Percentiles rank a stretch among this genome's conserved stretches.
Conservation (phyloP, 37 sponge, comb jelly and placozoan genomes). For the Corticium candelabrum region DNA sequence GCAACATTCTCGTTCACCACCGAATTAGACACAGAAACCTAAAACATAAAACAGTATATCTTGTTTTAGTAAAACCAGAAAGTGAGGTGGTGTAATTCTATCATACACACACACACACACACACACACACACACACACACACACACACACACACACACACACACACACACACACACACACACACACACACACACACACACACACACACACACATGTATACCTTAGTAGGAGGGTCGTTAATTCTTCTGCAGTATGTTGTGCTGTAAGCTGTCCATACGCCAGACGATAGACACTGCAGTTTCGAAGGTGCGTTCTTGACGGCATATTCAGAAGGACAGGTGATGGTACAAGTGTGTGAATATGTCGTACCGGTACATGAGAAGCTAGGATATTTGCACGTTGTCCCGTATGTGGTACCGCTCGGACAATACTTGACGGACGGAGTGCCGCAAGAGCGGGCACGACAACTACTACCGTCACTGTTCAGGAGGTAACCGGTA, state of each 20-base stretch:
- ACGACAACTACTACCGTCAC: background rate
- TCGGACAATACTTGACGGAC: conserved; percentile 1
- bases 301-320: background rate
- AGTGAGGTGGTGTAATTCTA: too few species aligned
- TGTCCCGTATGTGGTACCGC: background rate
- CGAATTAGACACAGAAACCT: background rate
- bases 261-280: background rate
- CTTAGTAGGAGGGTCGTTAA: background rate
- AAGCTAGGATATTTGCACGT: background rate
- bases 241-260: background rate
- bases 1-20: background rate
- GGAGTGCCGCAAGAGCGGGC: background rate
- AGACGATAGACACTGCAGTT: background rate
- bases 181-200: conserved; percentile 5
- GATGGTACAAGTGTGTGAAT: background rate
- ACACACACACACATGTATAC: background rate
- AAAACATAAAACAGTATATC: background rate
- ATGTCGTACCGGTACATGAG: background rate
- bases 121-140: conserved; percentile 5
- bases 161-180: conserved; percentile 5
- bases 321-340: background rate
- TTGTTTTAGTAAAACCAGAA: too few species aligned
- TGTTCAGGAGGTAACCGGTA: background rate
- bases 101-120: conserved; percentile 1
- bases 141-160: conserved; percentile 5